Evolutionary conservation across 2,888 invertebrate genomes (phyloP).

Genomic region (Heliothis peltigera): DNA sequence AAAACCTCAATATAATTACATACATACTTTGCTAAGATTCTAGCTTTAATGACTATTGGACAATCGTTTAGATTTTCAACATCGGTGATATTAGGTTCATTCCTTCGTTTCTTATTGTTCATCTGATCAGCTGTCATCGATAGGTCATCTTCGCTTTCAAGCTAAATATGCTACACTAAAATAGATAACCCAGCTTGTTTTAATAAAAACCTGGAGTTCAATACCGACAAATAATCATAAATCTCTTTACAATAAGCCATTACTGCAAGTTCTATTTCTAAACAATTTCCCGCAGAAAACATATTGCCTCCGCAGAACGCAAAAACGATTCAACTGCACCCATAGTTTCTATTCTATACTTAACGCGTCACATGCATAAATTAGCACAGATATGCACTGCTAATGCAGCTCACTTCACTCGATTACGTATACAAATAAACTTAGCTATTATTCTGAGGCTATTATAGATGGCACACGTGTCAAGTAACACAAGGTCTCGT

Average conservation of each 20-base stretch:
- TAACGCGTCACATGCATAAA: conserved; percentile 42
- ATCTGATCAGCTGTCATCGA: background rate
- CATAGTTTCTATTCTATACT: conserved; percentile 25
- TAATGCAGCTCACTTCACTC: conserved; percentile 45
- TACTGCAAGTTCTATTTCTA: background rate
- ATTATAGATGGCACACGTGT: conserved; percentile 67
- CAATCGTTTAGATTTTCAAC: conserved; percentile 29
- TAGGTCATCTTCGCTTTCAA: background rate
- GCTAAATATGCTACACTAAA: no score
- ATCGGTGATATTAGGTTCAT: conserved; percentile 9
- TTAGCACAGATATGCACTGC: conserved; percentile 39
- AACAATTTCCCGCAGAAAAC: conserved; percentile 11
- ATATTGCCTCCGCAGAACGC: conserved; percentile 1
- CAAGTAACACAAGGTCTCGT: conserved; percentile 62
- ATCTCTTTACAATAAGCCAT: background rate
- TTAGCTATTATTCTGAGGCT: no score
- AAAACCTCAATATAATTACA: conserved; percentile 58
- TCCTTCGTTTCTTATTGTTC: conserved; percentile 14
- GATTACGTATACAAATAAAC: conserved; percentile 62
- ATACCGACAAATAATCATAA: background rate
- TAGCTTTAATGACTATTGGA: conserved; percentile 45
- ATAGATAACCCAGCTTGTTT: background rate
- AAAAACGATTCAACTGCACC: conserved; percentile 20
- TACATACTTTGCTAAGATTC: conserved; percentile 50
- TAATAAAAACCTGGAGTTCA: conserved; percentile 12